phyloP scores from a whole-genome alignment of 2,797 vertebrate species.

The Acipenser ruthenus region DNA sequence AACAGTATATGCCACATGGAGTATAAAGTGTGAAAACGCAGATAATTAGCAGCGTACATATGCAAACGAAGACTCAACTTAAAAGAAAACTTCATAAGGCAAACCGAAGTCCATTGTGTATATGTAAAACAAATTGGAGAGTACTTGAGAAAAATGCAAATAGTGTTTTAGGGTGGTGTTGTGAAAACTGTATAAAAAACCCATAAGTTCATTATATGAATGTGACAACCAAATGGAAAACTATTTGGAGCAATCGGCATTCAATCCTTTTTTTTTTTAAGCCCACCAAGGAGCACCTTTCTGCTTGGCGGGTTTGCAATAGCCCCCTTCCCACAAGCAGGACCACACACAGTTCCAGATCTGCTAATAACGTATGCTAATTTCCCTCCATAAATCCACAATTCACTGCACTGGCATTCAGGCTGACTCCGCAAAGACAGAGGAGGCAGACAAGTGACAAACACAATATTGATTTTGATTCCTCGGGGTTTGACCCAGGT shows the following conservation, averaged over 20 bases:
- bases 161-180: conserved; percentile 72
- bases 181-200: conserved; percentile 94
- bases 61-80: conserved; percentile 55
- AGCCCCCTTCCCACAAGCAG: conserved; percentile 67
- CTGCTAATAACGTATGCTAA: conserved; percentile 99
- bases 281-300: conserved; percentile 79
- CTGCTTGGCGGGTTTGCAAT: conserved; percentile 85
- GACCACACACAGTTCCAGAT: conserved; percentile 97
- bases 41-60: conserved; percentile 53
- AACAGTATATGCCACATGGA: not conserved
- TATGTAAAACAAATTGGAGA: conserved; percentile 73
- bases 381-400: conserved; percentile 97
- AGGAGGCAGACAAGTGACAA: conserved; percentile 66
- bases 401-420: conserved; percentile 85
- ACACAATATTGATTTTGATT: conserved; percentile 75
- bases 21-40: conserved; percentile 27
- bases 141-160: conserved; percentile 78
- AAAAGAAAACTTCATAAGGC: conserved; percentile 75
- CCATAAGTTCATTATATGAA: conserved; percentile 97
- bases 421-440: conserved; percentile 77
- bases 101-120: conserved; percentile 67
- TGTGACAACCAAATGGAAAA: conserved; percentile 86
- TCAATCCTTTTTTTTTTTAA: conserved; percentile 67
- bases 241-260: conserved; percentile 78
- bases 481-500: conserved; percentile 61